Evolutionary conservation across 2,113 vertebrate genomes (phyloP), one percentile per base, ranked within the genome.

Genomic region (Antigone vipio): DNA sequence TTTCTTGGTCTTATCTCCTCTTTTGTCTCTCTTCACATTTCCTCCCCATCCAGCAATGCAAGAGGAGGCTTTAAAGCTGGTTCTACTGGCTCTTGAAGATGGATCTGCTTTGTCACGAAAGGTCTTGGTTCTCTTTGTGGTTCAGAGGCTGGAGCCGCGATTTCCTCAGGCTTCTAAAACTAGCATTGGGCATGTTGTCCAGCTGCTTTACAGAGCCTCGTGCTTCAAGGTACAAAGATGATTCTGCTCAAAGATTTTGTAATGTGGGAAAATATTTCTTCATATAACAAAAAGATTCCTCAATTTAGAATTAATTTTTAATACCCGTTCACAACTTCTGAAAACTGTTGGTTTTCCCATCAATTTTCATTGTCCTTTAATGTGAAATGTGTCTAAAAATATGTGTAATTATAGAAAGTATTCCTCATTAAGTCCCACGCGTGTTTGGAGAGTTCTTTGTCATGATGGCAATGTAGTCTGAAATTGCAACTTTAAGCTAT

Each of bases 81-180:
- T 99, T 95, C 98, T 99, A 8, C 97, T 99, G 79, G 99, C 99
- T 85, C 98, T 99, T 81, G 99, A 99, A 97, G 99, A 99, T 67
- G 99, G 99, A 92, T 99, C 99, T 85, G 99, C 99, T 67, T 98
- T 99, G 95, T 99, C 99, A 87, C 98, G 99, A 56, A 99, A 99
- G 96, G 99, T 99, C 69, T 97, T 99, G 97, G 99, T 99, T 97
- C 99, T 99, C 38, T 99, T 99, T 98, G 99, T 99, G 95, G 99
- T 99, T 74, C 99, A 99, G 98, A 99, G 99, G 92, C 98, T 99
- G 94, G 99, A 99, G 95, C 99, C 99, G 0, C 99, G 99, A 81
- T 99, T 99, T 96, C 99, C 99, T 64, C 99, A 99, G 95, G 99
- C 99, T 87, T 99, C 99, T 66, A 99, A 99, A 98, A 99, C 99